phyloP scores from a whole-genome alignment of 1,140 invertebrate species.

The Heterodera schachtii region DNA sequence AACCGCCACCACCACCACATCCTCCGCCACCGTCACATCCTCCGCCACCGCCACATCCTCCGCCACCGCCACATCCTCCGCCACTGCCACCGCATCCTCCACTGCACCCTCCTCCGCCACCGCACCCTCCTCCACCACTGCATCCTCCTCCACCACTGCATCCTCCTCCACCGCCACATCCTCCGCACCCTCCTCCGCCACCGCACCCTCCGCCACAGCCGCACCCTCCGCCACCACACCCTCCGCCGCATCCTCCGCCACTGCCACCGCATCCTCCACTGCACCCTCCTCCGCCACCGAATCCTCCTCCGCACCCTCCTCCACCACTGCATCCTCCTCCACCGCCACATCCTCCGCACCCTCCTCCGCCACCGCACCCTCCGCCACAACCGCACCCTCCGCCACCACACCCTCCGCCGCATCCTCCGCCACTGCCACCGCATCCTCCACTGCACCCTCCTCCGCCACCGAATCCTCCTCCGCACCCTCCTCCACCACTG shows the following conservation, averaged over 20 bases:
- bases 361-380: background rate
- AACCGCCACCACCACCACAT: background rate
- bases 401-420: background rate
- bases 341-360: background rate
- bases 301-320: background rate
- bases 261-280: background rate
- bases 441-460: background rate
- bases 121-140: background rate
- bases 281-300: background rate
- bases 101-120: background rate
- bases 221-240: background rate
- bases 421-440: conserved; percentile 2
- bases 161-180: conserved; percentile 2
- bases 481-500: conserved; percentile 2
- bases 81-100: background rate
- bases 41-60: background rate
- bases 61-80: background rate
- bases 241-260: conserved; percentile 20
- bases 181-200: background rate
- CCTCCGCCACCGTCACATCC: background rate
- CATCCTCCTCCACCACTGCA: background rate
- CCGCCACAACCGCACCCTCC: background rate
- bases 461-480: no score
- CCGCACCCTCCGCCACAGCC: conserved; percentile 12
- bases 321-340: background rate